Conservation (phyloP, 2,797 vertebrate genomes). For the Leuciscus waleckii region DNA sequence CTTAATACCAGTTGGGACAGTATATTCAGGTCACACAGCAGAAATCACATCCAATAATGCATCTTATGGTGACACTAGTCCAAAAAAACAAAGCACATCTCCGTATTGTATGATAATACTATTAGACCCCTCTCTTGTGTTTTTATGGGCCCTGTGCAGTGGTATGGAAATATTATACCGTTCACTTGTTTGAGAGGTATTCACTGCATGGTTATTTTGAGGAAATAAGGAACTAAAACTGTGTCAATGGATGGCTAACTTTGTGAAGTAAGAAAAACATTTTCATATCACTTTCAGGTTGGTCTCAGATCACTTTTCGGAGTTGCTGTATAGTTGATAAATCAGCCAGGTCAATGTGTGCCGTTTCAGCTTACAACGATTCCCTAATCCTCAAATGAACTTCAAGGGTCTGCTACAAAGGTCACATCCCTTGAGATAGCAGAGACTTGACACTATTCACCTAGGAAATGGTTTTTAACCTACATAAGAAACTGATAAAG, state of each 20-base stretch:
- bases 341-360: not conserved
- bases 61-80: slow-evolving; percentile 16
- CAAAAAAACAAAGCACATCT: slow-evolving; percentile 1
- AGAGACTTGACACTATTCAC: slow-evolving; percentile 6
- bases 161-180: slow-evolving; percentile 44
- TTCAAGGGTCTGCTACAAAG: not conserved
- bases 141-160: slow-evolving; percentile 18
- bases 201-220: slow-evolving; percentile 42
- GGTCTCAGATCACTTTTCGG: slow-evolving; percentile 56
- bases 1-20: slow-evolving; percentile 21
- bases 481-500: slow-evolving; percentile 21
- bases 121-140: not conserved
- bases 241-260: slow-evolving; percentile 64
- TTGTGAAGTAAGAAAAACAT: slow-evolving; percentile 67
- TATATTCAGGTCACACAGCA: slow-evolving; percentile 30
- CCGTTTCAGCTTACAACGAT: not conserved
- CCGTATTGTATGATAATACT: not conserved
- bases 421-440: slow-evolving; percentile 8
- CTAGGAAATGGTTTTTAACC: slow-evolving; percentile 27
- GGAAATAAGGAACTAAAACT: slow-evolving; percentile 69
- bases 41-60: slow-evolving; percentile 35
- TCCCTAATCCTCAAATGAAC: slow-evolving; percentile 8
- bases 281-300: slow-evolving; percentile 70
- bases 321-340: slow-evolving; percentile 30
- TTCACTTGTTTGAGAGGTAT: slow-evolving; percentile 49